Conservation (phyloP, 2,113 vertebrate genomes). For the Psephotus haematonotus region DNA sequence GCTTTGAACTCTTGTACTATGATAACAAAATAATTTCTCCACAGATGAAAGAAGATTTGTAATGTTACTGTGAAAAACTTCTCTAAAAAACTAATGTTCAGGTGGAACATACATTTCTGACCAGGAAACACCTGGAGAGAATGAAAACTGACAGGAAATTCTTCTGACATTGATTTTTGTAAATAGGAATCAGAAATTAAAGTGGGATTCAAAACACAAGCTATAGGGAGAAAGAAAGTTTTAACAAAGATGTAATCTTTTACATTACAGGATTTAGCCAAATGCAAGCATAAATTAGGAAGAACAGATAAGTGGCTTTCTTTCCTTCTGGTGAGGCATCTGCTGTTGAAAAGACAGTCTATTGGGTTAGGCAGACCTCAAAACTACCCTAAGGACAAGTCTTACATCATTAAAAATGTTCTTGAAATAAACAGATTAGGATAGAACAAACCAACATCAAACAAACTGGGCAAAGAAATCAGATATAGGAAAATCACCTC, state of each 20-base stretch:
- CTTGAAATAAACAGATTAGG: neutral
- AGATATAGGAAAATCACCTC: neutral
- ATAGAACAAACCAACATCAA: rapidly evolving
- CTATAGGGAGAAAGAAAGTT: neutral
- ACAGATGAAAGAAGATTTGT: neutral
- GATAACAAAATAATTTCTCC: neutral
- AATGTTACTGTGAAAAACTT: neutral
- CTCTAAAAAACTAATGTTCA: neutral
- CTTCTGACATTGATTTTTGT: neutral
- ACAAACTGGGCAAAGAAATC: neutral
- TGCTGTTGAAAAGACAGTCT: neutral
- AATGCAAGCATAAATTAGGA: neutral
- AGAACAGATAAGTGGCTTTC: neutral
- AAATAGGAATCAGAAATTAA: neutral
- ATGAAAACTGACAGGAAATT: neutral
- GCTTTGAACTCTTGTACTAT: neutral
- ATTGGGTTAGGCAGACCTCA: neutral
- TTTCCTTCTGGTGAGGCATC: neutral
- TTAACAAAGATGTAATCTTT: neutral
- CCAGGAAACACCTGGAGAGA: neutral
- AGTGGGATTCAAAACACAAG: neutral
- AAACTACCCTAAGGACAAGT: neutral
- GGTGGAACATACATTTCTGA: neutral
- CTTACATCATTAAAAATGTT: neutral
- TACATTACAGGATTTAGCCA: neutral